These are phyloP conservation scores for Chaetophractus vellerosus DNA, from an alignment of 2,797 vertebrate species.

Conservation along the genomic window DNA sequence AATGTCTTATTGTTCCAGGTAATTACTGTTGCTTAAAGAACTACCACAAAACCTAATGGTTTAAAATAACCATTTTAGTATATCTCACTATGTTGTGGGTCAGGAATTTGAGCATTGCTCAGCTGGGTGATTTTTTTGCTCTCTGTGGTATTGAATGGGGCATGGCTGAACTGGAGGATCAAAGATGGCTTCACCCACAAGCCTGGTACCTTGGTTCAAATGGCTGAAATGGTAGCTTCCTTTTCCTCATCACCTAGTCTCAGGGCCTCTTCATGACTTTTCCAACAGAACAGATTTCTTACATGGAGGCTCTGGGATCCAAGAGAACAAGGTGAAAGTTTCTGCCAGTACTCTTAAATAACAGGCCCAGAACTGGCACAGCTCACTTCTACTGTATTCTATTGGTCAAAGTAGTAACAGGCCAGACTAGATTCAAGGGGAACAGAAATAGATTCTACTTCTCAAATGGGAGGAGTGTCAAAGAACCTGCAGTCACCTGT, in stretches of 20 bases:
- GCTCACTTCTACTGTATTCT: not conserved
- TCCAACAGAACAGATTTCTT: not conserved
- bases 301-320: not conserved
- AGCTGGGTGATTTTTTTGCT: not conserved
- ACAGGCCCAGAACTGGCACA: not conserved
- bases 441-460: not conserved
- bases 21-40: not conserved
- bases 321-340: not conserved
- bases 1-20: not conserved
- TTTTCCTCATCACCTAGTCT: accelerated
- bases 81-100: not conserved
- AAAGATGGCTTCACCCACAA: not conserved
- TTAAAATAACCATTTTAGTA: not conserved
- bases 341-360: not conserved
- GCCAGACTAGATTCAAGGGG: not conserved
- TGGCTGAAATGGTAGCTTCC: not conserved
- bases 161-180: not conserved
- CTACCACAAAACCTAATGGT: not conserved
- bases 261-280: not conserved
- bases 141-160: not conserved
- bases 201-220: not conserved
- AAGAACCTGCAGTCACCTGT: not conserved
- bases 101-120: not conserved
- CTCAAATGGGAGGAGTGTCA: not conserved
- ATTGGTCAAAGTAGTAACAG: not conserved